phyloP scores from a whole-genome alignment of 2,888 invertebrate genomes.

The Athalia cordata region DNA sequence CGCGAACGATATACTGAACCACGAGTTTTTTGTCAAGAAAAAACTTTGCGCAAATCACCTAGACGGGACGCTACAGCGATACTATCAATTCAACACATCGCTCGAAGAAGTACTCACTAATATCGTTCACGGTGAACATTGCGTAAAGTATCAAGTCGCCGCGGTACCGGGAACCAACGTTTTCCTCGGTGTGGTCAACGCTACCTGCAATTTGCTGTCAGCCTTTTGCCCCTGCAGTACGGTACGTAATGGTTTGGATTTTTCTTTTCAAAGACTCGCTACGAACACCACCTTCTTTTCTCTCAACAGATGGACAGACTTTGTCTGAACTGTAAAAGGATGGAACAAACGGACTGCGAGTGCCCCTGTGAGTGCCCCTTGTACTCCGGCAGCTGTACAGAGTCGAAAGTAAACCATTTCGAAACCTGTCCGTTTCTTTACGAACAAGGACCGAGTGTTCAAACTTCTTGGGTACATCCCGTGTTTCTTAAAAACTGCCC shows the following conservation, averaged over 20 bases:
- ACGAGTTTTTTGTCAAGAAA: slow-evolving; percentile 88
- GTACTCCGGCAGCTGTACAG: slow-evolving; percentile 75
- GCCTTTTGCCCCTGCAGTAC: slow-evolving; percentile 95
- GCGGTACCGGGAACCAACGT: slow-evolving; percentile 90
- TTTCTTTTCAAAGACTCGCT: background rate
- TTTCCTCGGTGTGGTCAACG: slow-evolving; percentile 91
- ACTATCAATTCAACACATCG: slow-evolving; percentile 89
- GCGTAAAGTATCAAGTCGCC: slow-evolving; percentile 89
- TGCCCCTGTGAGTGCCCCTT: slow-evolving; percentile 94
- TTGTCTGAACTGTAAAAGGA: slow-evolving; percentile 93
- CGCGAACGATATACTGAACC: slow-evolving; percentile 92
- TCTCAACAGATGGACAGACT: slow-evolving; percentile 81
- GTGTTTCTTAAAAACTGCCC: slow-evolving; percentile 80
- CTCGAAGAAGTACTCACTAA: slow-evolving; percentile 86
- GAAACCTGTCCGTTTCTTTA: slow-evolving; percentile 64
- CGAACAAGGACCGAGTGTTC: slow-evolving; percentile 66
- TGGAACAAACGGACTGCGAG: slow-evolving; percentile 96
- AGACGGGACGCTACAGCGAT: slow-evolving; percentile 88
- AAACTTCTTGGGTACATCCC: slow-evolving; percentile 64
- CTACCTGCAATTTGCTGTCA: slow-evolving; percentile 87
- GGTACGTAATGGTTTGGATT: slow-evolving; percentile 71
- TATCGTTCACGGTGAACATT: slow-evolving; percentile 90
- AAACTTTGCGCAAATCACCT: slow-evolving; percentile 89
- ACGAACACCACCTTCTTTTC: background rate
- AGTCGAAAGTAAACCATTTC: slow-evolving; percentile 55